These are phyloP conservation scores for Aphaenogaster floridana DNA, from an alignment of 1,140 invertebrate genomes.

Conservation along the genomic window DNA sequence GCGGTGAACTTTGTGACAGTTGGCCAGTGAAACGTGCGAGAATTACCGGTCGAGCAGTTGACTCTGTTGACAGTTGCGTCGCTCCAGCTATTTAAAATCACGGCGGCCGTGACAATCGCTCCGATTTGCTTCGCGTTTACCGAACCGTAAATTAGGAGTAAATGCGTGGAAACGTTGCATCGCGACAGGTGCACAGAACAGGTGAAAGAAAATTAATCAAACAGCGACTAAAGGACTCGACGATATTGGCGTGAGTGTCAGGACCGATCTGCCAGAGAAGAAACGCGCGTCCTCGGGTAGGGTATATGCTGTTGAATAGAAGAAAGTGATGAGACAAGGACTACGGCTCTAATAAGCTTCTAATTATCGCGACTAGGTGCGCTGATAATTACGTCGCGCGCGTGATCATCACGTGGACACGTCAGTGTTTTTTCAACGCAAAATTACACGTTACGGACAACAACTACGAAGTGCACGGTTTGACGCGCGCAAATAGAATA, in stretches of 20 bases:
- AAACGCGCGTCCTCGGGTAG: not conserved
- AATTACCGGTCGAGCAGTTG: not conserved
- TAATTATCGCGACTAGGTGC: conserved; percentile 77
- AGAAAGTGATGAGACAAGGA: conserved; percentile 60
- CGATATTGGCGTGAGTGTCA: conserved; percentile 37
- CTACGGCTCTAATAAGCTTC: conserved; percentile 76
- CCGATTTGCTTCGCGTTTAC: not conserved
- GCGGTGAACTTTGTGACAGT: conserved; percentile 55
- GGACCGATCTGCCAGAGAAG: not conserved
- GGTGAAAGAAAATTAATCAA: conserved; percentile 59
- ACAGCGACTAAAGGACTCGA: conserved; percentile 52
- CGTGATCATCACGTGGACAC: conserved; percentile 68
- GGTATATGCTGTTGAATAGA: not conserved
- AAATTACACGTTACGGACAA: conserved; percentile 68
- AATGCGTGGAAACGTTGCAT: conserved; percentile 61
- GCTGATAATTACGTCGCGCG: conserved; percentile 75
- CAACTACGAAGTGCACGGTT: conserved; percentile 65
- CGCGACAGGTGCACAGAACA: conserved; percentile 61
- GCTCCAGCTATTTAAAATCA: conserved; percentile 8
- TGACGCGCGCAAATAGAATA: conserved; percentile 80
- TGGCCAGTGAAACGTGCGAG: conserved; percentile 31
- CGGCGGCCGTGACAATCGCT: not conserved
- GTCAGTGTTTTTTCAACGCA: conserved; percentile 65
- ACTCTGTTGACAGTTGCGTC: not conserved
- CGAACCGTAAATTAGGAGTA: conserved; percentile 17